A percentile compares a stretch with the other conserved stretches of the same genome.
phyloP scores from a whole-genome alignment of 2,797 vertebrate species.

The Smutsia temminckii region DNA sequence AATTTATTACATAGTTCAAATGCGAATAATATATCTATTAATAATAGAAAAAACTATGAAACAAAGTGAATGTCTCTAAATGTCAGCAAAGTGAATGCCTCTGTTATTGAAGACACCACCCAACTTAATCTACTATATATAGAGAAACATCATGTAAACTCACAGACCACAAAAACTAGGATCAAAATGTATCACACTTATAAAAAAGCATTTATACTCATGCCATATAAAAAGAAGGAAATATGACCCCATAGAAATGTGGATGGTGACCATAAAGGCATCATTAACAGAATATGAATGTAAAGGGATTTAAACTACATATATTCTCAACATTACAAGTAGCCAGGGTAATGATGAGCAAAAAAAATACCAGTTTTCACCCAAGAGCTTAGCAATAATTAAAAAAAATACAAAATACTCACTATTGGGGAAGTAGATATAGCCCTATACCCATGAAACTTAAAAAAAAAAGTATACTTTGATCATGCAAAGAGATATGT shows the following conservation, averaged over 20 bases:
- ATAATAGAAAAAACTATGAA: neutral
- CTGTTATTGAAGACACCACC: neutral
- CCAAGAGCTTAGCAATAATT: neutral
- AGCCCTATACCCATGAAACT: neutral
- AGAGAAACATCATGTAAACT: neutral
- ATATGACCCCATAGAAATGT: neutral
- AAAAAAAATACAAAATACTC: neutral
- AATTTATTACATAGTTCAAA: neutral
- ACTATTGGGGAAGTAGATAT: neutral
- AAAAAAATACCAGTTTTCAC: neutral
- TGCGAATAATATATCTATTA: neutral
- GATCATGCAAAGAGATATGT: neutral
- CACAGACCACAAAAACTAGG: neutral
- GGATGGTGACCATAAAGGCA: neutral
- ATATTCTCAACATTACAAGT: neutral
- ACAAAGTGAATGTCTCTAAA: neutral
- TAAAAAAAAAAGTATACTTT: neutral
- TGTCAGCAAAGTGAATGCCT: neutral
- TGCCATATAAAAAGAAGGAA: neutral
- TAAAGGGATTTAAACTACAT: neutral
- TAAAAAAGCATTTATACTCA: neutral
- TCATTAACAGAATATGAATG: neutral
- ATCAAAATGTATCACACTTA: neutral
- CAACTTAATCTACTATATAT: neutral
- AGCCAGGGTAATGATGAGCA: neutral